These are phyloP conservation scores for Telmatherina bonti DNA, from an alignment of 2,797 vertebrate species.

Conservation along the genomic window DNA sequence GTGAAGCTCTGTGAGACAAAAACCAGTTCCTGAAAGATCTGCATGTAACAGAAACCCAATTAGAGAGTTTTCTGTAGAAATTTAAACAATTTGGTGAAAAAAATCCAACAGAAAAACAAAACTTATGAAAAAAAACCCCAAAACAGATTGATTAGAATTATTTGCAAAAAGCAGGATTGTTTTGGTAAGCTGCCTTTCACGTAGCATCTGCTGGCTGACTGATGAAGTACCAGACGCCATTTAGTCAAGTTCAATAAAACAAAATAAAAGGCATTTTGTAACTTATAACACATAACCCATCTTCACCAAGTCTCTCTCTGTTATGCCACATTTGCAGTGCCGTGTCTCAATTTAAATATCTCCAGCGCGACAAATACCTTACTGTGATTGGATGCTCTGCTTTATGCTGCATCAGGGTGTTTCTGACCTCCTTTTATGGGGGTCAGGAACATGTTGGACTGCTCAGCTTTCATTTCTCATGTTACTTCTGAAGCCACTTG, in stretches of 20 bases:
- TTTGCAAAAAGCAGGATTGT: background rate
- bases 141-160: background rate
- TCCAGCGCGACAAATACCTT: background rate
- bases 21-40: background rate
- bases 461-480: conserved; percentile 42
- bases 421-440: conserved; percentile 33
- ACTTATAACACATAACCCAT: background rate
- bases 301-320: background rate
- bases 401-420: conserved; percentile 33
- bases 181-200: background rate
- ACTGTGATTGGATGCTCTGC: conserved; percentile 15
- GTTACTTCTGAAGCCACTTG: conserved; percentile 22
- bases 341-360: background rate
- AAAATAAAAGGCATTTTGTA: background rate
- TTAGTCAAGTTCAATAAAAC: background rate
- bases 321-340: background rate
- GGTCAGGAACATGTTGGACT: conserved; percentile 8
- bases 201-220: background rate
- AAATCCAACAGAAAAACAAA: background rate
- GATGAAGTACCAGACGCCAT: background rate
- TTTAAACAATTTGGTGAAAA: background rate
- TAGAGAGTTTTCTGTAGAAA: background rate
- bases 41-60: background rate
- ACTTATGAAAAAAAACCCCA: too few relatives aligned
- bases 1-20: background rate